Base-by-base conservation (phyloP, 2,888 invertebrate species). In the Rotaria sp. region DNA sequence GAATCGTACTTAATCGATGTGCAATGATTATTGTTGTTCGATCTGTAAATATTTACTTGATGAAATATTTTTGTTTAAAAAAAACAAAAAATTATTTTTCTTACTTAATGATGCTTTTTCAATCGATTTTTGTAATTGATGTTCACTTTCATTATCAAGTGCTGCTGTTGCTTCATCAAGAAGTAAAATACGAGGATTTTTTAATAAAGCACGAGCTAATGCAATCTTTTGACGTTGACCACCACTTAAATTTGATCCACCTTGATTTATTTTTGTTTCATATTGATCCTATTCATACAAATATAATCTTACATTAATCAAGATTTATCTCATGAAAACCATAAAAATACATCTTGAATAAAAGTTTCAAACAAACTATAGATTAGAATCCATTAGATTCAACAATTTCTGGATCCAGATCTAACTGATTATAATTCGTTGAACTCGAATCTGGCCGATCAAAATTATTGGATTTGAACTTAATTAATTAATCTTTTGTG, bases 51-150 rank as follows among this genome's bases (percentile, higher is more conserved):
- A 96, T 94, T 87, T 94, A 93, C 89, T 96, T 95, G 87, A 97
- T 50, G 18, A 50, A 50, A 91, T 10, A 96, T 96, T 90, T 95
- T 94, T n/a, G n/a, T n/a, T 90, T 96, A 96, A 8, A 97, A 96
- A 89, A 95, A 93, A 90, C 93, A 93, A 48, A 10, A 10, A 48
- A 7, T 48, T 48, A 10, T 48, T 48, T 48, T 11, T 15, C 2
- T 52, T 52, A 52, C 52, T 24, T 52, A 24, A 21, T 18, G 52
- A 52, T 52, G 52, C 52, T 24, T 52, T 24, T 21, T 52, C 24
- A 24, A 52, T 52, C 1, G 24, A 1, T 21, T 52, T 24, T 52
- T 52, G 52, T 24, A 52, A 52, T 52, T 52, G 84, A 59, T 45
- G 48, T 38, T 86, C 84, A 35, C 52, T 57, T 67, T 86, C 57